Evolutionary conservation across 1,140 invertebrate genomes (phyloP).

Genomic region (Nymphalis io): DNA sequence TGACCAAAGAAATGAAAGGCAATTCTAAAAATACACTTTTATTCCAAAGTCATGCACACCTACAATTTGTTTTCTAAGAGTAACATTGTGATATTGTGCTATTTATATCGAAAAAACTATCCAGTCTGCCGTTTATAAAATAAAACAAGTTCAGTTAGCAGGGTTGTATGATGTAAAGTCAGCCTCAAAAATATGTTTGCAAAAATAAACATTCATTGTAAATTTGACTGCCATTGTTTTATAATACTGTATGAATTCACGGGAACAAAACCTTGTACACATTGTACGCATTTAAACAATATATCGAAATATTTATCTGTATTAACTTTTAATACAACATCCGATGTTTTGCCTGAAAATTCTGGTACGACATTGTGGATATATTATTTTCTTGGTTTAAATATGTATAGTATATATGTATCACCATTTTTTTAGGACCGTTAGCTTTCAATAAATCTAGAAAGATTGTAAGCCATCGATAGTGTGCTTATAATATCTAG

Average conservation of each 20-base stretch:
- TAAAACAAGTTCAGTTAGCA: conserved; percentile 21
- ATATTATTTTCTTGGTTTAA: too few species aligned
- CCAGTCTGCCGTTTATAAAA: conserved; percentile 46
- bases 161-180: not conserved
- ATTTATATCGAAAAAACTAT: conserved; percentile 57
- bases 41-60: conserved; percentile 76
- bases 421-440: too few species aligned
- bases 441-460: too few species aligned
- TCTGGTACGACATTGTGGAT: too few species aligned
- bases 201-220: not conserved
- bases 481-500: too few species aligned
- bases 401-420: too few species aligned
- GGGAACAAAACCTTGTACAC: too few species aligned
- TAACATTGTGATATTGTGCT: conserved; percentile 74
- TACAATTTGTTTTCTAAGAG: conserved; percentile 71
- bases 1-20: conserved; percentile 48
- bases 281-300: too few species aligned
- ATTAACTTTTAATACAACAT: too few species aligned
- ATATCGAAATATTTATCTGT: too few species aligned
- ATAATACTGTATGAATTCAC: not conserved
- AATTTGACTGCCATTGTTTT: not conserved
- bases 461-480: too few species aligned
- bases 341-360: too few species aligned
- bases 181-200: not conserved
- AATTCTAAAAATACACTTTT: conserved; percentile 72